Conservation (phyloP, 2,888 invertebrate genomes). For the Dryococelus australis region DNA sequence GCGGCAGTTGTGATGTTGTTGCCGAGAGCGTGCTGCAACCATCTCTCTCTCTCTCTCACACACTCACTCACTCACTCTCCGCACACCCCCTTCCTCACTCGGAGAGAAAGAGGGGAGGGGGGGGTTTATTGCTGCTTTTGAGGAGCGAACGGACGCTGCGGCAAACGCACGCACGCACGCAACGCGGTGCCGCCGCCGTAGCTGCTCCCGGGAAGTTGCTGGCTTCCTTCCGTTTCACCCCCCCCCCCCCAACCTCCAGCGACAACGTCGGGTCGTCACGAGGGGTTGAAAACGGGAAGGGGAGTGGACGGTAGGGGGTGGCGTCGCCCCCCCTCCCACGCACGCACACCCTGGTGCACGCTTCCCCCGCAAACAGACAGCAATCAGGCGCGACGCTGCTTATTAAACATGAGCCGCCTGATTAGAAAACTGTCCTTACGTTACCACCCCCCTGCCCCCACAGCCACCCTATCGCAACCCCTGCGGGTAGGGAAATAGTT, state of each 20-base stretch:
- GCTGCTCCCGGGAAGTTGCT: slow-evolving; percentile 31
- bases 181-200: slow-evolving; percentile 38
- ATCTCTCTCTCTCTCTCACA: too few species aligned
- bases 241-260: not conserved
- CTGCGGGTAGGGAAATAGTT: not conserved
- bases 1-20: slow-evolving; percentile 6
- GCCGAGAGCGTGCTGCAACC: not conserved
- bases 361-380: not conserved
- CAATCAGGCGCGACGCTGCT: slow-evolving; percentile 1
- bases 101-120: too few species aligned
- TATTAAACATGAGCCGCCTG: slow-evolving; percentile 3
- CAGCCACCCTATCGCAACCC: not conserved
- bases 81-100: too few species aligned
- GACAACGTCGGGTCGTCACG: not conserved
- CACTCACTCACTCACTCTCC: too few species aligned
- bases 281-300: too few species aligned
- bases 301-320: not conserved
- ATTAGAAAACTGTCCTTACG: slow-evolving; percentile 8
- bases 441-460: not conserved
- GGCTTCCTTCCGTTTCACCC: not conserved
- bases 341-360: not conserved
- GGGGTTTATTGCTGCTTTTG: not conserved
- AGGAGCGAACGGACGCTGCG: slow-evolving; percentile 8
- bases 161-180: slow-evolving; percentile 46
- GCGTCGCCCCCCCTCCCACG: not conserved